phyloP scores from a whole-genome alignment of 2,888 invertebrate genomes.

The Furcula furcula region DNA sequence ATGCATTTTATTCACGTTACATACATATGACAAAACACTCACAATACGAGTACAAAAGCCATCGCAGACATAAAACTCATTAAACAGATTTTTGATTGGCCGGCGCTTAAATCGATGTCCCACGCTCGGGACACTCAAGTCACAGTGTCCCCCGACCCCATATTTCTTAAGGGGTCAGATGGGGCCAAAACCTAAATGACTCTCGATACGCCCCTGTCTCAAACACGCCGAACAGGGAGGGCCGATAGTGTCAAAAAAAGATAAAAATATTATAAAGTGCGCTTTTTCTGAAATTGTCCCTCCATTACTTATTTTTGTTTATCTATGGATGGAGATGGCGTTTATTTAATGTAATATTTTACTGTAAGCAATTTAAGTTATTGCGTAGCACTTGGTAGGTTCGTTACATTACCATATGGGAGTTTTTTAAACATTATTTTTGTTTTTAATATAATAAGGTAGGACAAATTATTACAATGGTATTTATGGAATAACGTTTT shows the following conservation, averaged over 20 bases:
- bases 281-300: constrained; percentile 45
- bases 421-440: not conserved
- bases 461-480: too few species aligned
- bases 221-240: constrained; percentile 63
- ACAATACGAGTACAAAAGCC: too few species aligned
- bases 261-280: constrained; percentile 80
- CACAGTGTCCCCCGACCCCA: constrained; percentile 34
- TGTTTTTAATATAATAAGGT: too few species aligned
- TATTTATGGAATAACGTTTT: too few species aligned
- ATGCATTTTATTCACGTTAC: too few species aligned
- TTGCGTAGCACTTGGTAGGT: not conserved
- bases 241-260: constrained; percentile 81
- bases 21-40: too few species aligned
- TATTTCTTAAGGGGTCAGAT: constrained; percentile 66
- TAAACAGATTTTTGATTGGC: constrained; percentile 22
- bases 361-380: constrained; percentile 4
- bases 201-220: constrained; percentile 74
- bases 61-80: constrained; percentile 1
- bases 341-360: constrained; percentile 21
- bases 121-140: constrained; percentile 28
- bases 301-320: constrained; percentile 41
- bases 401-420: not conserved
- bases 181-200: constrained; percentile 61
- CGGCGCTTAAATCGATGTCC: constrained; percentile 33
- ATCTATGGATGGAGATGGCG: constrained; percentile 29